Conservation (phyloP, 2,797 vertebrate species). For the Lepus oiostolus region DNA sequence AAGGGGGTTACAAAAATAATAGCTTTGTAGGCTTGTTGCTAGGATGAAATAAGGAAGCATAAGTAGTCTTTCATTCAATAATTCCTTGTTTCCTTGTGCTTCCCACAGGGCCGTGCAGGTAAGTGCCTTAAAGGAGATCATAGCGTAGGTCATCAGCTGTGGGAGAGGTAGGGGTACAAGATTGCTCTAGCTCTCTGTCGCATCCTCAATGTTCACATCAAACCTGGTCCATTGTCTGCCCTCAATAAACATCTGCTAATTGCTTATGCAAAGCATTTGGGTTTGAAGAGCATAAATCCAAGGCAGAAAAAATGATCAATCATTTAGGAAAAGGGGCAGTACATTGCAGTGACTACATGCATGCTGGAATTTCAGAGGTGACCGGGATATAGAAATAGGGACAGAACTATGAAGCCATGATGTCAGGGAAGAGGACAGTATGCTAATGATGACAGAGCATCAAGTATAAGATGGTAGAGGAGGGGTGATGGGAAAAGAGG, state of each 20-base stretch:
- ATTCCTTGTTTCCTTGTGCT: neutral
- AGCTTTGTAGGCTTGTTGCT: neutral
- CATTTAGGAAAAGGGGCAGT: neutral
- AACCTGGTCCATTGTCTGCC: too few species aligned
- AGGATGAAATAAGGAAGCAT: neutral
- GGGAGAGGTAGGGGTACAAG: neutral
- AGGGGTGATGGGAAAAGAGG: neutral
- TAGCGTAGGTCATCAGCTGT: neutral
- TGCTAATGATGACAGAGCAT: rapidly evolving
- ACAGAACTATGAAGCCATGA: rapidly evolving
- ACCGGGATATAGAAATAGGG: neutral
- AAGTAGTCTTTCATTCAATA: neutral
- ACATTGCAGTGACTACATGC: neutral
- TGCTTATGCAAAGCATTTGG: neutral
- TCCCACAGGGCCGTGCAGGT: neutral
- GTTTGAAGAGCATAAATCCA: neutral
- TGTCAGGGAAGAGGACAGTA: too few species aligned
- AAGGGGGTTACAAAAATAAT: neutral
- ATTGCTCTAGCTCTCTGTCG: neutral
- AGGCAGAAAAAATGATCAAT: neutral
- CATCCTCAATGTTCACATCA: neutral
- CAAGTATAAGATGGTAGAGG: neutral
- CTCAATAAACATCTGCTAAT: neutral
- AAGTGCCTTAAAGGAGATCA: neutral
- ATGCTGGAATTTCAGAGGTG: neutral